Percentiles rank a stretch among this genome's conserved stretches.
Evolutionary conservation across 2,888 invertebrate genomes (phyloP).

Genomic region (Watsonalla binaria): DNA sequence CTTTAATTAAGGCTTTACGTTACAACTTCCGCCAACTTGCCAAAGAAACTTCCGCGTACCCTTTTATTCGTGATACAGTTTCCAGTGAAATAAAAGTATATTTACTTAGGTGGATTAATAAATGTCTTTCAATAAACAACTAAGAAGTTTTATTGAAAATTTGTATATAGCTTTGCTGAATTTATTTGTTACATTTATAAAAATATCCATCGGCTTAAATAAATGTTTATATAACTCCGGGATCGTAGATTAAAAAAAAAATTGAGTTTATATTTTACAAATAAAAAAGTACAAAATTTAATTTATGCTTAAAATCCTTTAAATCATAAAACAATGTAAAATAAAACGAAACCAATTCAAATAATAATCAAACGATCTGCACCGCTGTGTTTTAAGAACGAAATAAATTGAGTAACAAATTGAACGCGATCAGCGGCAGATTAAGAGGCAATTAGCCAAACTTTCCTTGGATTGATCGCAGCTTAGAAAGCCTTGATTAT

Average conservation of each 20-base stretch:
- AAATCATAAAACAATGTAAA: not conserved
- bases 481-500: slow-evolving; percentile 26
- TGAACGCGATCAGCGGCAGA: slow-evolving; percentile 31
- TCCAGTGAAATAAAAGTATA: not conserved
- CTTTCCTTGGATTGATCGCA: slow-evolving; percentile 31
- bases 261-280: too few species aligned
- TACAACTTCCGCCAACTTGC: not conserved
- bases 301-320: too few species aligned
- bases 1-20: not conserved
- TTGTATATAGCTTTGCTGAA: too few species aligned
- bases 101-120: not conserved
- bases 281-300: too few species aligned
- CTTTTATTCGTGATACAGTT: not conserved
- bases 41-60: not conserved
- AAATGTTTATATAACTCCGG: too few species aligned
- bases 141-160: too few species aligned
- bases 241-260: too few species aligned
- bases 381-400: slow-evolving; percentile 27
- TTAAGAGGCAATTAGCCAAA: slow-evolving; percentile 39
- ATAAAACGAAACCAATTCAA: slow-evolving; percentile 6
- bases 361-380: slow-evolving; percentile 15
- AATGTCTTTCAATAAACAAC: too few species aligned
- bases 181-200: too few species aligned
- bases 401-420: slow-evolving; percentile 36
- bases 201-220: too few species aligned